A percentile compares a stretch with the other conserved stretches of the same genome.
These are phyloP conservation scores for Montipora cactus DNA, from an alignment of 64 coral and sea anemone genomes.

Conservation along the genomic window DNA sequence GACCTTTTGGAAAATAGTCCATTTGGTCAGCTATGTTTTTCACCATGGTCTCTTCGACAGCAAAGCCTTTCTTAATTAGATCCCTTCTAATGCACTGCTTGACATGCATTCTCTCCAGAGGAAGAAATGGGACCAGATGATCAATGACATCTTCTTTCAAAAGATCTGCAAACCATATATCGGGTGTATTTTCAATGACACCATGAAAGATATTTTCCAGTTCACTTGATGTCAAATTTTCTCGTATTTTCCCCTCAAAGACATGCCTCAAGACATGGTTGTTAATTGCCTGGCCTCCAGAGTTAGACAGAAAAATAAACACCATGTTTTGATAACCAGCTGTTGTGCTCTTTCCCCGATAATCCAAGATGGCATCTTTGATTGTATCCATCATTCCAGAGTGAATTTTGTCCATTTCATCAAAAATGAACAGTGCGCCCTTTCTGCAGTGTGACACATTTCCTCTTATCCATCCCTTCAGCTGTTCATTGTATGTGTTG, in stretches of 20 bases:
- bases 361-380: conserved; percentile 76
- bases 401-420: conserved; percentile 99
- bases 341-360: conserved; percentile 41
- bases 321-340: conserved; percentile 67
- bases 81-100: conserved; percentile 83
- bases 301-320: conserved; percentile 91
- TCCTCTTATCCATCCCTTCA: conserved; percentile 70
- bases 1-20: conserved; percentile 74
- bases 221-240: conserved; percentile 63
- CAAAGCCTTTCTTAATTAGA: conserved; percentile 63
- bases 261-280: conserved; percentile 71
- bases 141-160: conserved; percentile 81
- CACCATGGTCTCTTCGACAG: conserved; percentile 53
- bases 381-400: conserved; percentile 60
- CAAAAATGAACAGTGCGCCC: conserved; percentile 88
- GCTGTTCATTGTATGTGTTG: conserved; percentile 64
- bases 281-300: conserved; percentile 81
- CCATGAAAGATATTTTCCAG: conserved; percentile 62
- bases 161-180: conserved; percentile 77
- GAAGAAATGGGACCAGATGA: conserved; percentile 82
- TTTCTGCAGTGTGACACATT: conserved; percentile 78
- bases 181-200: conserved; percentile 19
- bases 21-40: conserved; percentile 77
- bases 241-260: conserved; percentile 66
- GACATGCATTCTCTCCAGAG: conserved; percentile 82